phyloP scores from a whole-genome alignment of 1,140 invertebrate genomes.

The Ceratoteleas bidentatus region DNA sequence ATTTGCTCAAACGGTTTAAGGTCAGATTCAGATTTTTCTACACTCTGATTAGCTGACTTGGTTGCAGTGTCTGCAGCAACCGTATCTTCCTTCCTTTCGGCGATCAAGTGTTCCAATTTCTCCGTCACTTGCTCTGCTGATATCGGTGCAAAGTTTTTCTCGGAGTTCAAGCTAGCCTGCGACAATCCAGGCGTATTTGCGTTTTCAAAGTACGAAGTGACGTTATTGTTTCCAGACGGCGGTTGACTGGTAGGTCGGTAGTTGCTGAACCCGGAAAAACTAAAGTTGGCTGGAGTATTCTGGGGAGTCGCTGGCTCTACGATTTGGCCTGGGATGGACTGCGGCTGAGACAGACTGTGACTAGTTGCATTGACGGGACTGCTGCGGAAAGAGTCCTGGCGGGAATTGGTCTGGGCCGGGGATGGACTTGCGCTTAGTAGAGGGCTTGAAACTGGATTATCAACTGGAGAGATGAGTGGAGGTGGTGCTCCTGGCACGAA shows the following conservation, averaged over 20 bases:
- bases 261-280: conserved; percentile 66
- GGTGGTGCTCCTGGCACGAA: conserved; percentile 63
- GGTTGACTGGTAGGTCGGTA: conserved; percentile 34
- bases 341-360: conserved; percentile 62
- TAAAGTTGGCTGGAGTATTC: conserved; percentile 75
- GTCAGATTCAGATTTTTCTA: conserved; percentile 61
- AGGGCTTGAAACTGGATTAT: conserved; percentile 25
- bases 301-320: conserved; percentile 75
- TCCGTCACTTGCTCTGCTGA: conserved; percentile 75
- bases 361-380: conserved; percentile 63
- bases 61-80: not conserved
- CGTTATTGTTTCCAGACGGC: conserved; percentile 6
- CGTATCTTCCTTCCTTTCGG: conserved; percentile 68
- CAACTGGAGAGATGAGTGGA: conserved; percentile 23
- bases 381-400: conserved; percentile 68
- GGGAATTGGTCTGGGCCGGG: conserved; percentile 58
- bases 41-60: conserved; percentile 5
- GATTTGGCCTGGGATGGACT: conserved; percentile 67
- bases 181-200: not conserved
- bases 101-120: conserved; percentile 76
- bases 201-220: conserved; percentile 45
- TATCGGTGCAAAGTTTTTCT: conserved; percentile 71
- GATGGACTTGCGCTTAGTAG: conserved; percentile 50
- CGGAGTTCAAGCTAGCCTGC: conserved; percentile 17
- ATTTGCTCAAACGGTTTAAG: conserved; percentile 30